Evolutionary conservation across 2,888 invertebrate species (phyloP), one percentile per base, ranked within the genome.

Genomic region (Nasonovia ribisnigri): DNA sequence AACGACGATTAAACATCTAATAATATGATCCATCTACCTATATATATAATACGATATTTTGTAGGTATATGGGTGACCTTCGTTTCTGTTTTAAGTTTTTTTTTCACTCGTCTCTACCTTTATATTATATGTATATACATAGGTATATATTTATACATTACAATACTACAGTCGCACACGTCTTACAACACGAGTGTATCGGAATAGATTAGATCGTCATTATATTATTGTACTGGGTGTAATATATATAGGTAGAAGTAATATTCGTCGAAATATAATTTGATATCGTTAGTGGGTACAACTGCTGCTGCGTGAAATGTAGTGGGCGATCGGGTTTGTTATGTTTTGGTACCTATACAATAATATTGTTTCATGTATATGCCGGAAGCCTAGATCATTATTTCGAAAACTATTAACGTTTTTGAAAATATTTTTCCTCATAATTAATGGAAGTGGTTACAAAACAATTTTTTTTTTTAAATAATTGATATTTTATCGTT

Each of bases 21-120:
- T 57, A 57, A 57, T 26, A 77, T 36, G 36, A 77, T 77, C 67
- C n/a, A 16, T 67, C 67, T n/a, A 20, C 0, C 5, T 24, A 24
- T 24, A 54, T 1, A 6, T 54, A 16, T 51, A 51, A 5, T 16
- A 67, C 2, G 16, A 36, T 36, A 36, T 77, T 77, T 36, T 77
- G n/a, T n/a, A 77, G 77, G 77, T 20, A 77, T 77, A 77, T 77
- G 77, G 77, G 77, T 77, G 77, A 77, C 77, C 77, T 77, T 77
- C 36, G 20, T 77, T 36, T 36, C 20, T 36, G 36, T 77, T 77
- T 77, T 77, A 20, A 36, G 67, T 67, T n/a, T 77, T 60, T 60
- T 60, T 77, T 77, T 20, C 36, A 77, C 36, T 36, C 20, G 36
- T 77, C 77, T 24, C n/a, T n/a, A n/a, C n/a, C n/a, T n/a, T n/a